Evolutionary conservation across 2,888 invertebrate genomes (phyloP).

Genomic region (Theretra japonica): DNA sequence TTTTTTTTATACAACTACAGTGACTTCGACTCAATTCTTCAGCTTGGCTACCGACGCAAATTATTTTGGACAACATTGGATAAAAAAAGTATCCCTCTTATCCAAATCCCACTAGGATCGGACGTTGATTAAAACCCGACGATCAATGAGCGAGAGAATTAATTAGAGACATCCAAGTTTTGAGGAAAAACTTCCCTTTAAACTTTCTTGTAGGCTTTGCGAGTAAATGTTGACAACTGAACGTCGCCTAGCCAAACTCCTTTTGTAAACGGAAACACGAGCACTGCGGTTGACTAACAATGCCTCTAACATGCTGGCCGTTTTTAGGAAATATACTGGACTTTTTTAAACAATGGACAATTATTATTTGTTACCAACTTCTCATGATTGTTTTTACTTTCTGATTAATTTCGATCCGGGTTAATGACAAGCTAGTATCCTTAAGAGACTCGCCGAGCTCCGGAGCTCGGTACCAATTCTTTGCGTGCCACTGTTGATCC

Average conservation of each 20-base stretch:
- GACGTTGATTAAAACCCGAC: constrained; percentile 65
- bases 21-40: background rate
- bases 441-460: too few relatives aligned
- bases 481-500: too few relatives aligned
- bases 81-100: background rate
- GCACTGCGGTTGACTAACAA: background rate
- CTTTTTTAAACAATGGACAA: too few relatives aligned
- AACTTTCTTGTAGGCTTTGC: constrained; percentile 54
- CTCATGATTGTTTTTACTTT: too few relatives aligned
- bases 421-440: too few relatives aligned
- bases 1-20: too few relatives aligned
- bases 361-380: too few relatives aligned
- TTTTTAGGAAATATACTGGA: background rate
- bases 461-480: too few relatives aligned
- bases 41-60: constrained; percentile 15
- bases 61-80: constrained; percentile 16
- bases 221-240: constrained; percentile 65
- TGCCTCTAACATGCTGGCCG: background rate
- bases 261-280: constrained; percentile 19
- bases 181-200: constrained; percentile 49
- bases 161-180: constrained; percentile 66
- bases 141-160: constrained; percentile 67
- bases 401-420: too few relatives aligned
- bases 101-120: constrained; percentile 33
- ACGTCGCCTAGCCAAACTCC: constrained; percentile 37